Evolutionary conservation across 2,888 invertebrate genomes (phyloP).

Genomic region (Parasteatoda lunata): DNA sequence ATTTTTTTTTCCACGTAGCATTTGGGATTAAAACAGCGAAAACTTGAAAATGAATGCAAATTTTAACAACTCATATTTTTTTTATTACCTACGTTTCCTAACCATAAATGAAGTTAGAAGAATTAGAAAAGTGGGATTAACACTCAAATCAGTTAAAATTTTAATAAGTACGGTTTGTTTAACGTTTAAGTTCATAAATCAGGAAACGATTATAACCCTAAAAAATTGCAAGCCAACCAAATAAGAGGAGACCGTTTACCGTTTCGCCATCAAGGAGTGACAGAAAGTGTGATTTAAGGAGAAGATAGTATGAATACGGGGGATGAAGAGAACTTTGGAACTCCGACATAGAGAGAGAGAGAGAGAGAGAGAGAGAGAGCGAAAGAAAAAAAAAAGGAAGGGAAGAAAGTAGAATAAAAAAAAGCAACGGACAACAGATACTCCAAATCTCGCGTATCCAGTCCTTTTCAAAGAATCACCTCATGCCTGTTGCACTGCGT

Average conservation of each 20-base stretch:
- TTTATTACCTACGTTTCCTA: too few species aligned
- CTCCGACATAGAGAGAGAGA: conserved; percentile 19
- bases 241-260: conserved; percentile 8
- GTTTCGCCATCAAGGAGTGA: conserved; percentile 44
- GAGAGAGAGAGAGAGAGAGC: not conserved
- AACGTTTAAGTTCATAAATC: too few species aligned
- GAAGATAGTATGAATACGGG: conserved; percentile 30
- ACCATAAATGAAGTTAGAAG: too few species aligned
- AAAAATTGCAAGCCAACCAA: conserved; percentile 17
- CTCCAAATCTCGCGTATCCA: conserved; percentile 34
- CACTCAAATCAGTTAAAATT: too few species aligned
- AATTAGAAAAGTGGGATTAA: too few species aligned
- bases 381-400: conserved; percentile 9
- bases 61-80: too few species aligned
- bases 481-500: conserved; percentile 5
- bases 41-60: too few species aligned
- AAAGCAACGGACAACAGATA: conserved; percentile 44
- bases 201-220: conserved; percentile 50
- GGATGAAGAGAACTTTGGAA: conserved; percentile 50
- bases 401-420: not conserved
- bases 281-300: conserved; percentile 19
- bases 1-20: too few species aligned
- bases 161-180: too few species aligned
- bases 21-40: too few species aligned
- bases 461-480: conserved; percentile 39